Base-by-base conservation (phyloP, 2,888 invertebrate genomes). In the Chrysomela aeneicollis region DNA sequence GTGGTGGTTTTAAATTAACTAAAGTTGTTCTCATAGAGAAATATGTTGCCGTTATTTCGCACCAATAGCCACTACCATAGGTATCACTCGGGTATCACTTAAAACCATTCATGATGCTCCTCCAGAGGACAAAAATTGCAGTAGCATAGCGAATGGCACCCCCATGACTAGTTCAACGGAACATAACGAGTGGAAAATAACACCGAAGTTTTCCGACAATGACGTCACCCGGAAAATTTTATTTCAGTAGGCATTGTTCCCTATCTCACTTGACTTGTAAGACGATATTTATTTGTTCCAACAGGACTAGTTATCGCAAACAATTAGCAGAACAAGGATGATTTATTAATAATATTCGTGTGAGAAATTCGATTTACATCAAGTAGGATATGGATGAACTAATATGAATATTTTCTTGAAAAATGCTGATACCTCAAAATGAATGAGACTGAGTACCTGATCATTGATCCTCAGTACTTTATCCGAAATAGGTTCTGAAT, bases 131-230 rank as follows among this genome's bases (percentile, higher is more conserved):
- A 53, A 61, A 59, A 63, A 69, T 61, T 57, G 69, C 59, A 64
- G 55, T 58, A 72, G 70, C 69, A 62, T 60, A 55, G 58, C 22
- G 52, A 72, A 73, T 65, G 59, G 68, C 72, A 71, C 73, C 73
- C 73, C 63, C 66, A 70, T 69, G 73, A 67, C 72, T 71, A 73
- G 69, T 71, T 71, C 65, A 62, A 64, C 63, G 63, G 65, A 64
- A 58, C 66, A 67, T 37, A 12, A 42, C 63, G 63, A 57, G 64
- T 62, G 60, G 63, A 65, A 70, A 72, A 72, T 70, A 68, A 68
- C 70, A 71, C 69, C 70, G 71, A 69, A 66, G 49, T 52, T 62
- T 62, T 55, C 37, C 12, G 61, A 69, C 46, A 61, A 69, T 60
- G 61, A 32, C 30, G 59, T 61, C 63, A 60, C 62, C 60, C 49